Evolutionary conservation across 2,113 vertebrate genomes (phyloP), one percentile per base, ranked within the genome.

Genomic region (Oplegnathus fasciatus): DNA sequence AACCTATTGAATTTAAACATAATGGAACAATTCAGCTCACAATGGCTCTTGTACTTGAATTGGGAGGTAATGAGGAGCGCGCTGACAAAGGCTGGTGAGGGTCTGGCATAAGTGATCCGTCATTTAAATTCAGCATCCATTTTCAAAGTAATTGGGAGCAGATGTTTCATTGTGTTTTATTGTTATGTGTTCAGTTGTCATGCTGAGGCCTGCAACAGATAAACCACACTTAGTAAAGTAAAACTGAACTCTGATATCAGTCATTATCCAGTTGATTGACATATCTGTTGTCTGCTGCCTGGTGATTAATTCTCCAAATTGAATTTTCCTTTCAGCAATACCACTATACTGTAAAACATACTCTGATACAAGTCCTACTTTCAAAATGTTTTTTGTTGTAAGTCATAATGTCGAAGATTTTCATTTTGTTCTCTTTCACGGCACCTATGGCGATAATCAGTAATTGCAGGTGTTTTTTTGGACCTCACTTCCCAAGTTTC

Each of bases 91-190:
- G 22, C 42, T 5, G n/a, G 86, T 3, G 20, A 1, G 14, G 30
- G 8, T 71, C 69, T 81, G 78, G 32, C 44, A 70, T 18, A 65
- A 71, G 28, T 10, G 46, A 79, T 67, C 28, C 5, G 7, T 44
- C 54, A 48, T 57, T 82, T 75, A 81, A 76, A 80, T 64, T 80
- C 40, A 78, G 37, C 67, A 78, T 58, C 50, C 30, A 60, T 34
- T 75, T 55, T 30, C 30, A 76, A 26, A 64, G 74, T 30, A 82
- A 87, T 70, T 15, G 14, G 9, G 14, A 78, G 18, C 79, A 87
- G 71, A 84, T 66, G 86, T 71, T 42, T 83, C 14, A n/a, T 30
- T 70, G 54, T 26, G 48, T 52, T 70, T 79, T 48, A 58, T 28
- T 76, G 66, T 55, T 70, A 24, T 57, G 66, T 28, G 22, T 42